Evolutionary conservation across 2,888 invertebrate genomes (phyloP).

Genomic region (Steinernema hermaphroditum): DNA sequence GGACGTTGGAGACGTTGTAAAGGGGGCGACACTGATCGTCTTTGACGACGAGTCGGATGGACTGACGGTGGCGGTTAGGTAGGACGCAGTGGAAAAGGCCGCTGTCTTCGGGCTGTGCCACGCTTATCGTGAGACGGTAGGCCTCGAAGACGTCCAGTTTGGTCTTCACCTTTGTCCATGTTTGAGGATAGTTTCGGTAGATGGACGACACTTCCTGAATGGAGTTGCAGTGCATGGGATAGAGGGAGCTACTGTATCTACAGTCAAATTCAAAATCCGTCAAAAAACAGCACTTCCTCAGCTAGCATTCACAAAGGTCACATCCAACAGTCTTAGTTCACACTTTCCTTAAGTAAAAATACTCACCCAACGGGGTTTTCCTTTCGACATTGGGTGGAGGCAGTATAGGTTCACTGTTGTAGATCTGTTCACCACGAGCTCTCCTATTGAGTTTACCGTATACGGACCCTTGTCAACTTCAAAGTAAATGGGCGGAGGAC

Average conservation of each 20-base stretch:
- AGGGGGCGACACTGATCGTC: conserved; percentile 56
- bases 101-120: conserved; percentile 81
- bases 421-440: conserved; percentile 58
- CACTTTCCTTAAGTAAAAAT: background rate
- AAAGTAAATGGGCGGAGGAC: conserved; percentile 59
- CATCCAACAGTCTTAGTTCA: background rate
- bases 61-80: conserved; percentile 75
- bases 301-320: background rate
- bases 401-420: conserved; percentile 61
- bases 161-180: conserved; percentile 51
- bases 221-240: no score
- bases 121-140: conserved; percentile 75
- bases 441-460: conserved; percentile 53
- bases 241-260: no score
- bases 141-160: conserved; percentile 18
- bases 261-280: no score
- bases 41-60: conserved; percentile 53
- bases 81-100: conserved; percentile 83
- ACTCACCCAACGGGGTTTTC: conserved; percentile 35
- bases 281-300: no score
- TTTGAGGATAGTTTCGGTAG: conserved; percentile 62
- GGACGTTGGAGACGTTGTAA: conserved; percentile 40
- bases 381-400: conserved; percentile 37
- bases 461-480: conserved; percentile 56
- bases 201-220: conserved; percentile 62